Percentiles rank a stretch among this genome's conserved stretches.
Conservation (phyloP, 1,140 invertebrate species). For the Melitaea cinxia region DNA sequence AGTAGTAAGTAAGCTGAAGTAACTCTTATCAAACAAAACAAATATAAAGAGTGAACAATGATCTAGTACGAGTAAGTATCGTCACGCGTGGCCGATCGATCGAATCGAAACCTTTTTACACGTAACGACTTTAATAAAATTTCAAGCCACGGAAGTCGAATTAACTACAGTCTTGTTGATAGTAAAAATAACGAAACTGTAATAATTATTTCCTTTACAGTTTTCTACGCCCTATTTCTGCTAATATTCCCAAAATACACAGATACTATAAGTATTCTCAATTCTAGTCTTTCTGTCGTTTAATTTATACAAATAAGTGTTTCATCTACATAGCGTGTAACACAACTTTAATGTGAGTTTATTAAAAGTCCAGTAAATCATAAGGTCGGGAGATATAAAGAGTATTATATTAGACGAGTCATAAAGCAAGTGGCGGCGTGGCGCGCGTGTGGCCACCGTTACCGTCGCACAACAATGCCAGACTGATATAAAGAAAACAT, state of each 20-base stretch:
- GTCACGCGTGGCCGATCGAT: constrained; percentile 52
- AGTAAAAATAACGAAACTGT: too few species aligned
- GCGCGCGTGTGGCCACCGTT: constrained; percentile 77
- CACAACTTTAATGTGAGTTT: too few species aligned
- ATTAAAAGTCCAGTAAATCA: constrained; percentile 12
- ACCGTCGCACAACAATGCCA: constrained; percentile 72
- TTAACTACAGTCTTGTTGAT: too few species aligned
- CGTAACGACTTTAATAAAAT: constrained; percentile 14
- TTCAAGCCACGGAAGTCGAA: background rate
- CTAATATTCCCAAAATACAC: too few species aligned
- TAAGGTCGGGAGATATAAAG: constrained; percentile 61
- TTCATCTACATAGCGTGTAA: too few species aligned
- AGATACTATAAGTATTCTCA: too few species aligned
- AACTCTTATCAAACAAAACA: constrained; percentile 77
- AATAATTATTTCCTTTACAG: too few species aligned
- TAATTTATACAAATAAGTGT: too few species aligned
- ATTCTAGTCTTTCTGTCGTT: too few species aligned
- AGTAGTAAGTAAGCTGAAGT: constrained; percentile 63
- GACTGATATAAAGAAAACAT: constrained; percentile 80
- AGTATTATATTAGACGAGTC: constrained; percentile 40
- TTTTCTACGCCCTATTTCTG: too few species aligned
- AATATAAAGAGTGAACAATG: constrained; percentile 75
- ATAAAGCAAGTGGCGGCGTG: constrained; percentile 56
- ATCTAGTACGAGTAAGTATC: constrained; percentile 53
- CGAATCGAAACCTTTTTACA: constrained; percentile 46